Evolutionary conservation across 2,888 invertebrate species (phyloP).

Genomic region (Gastrophysa polygoni): DNA sequence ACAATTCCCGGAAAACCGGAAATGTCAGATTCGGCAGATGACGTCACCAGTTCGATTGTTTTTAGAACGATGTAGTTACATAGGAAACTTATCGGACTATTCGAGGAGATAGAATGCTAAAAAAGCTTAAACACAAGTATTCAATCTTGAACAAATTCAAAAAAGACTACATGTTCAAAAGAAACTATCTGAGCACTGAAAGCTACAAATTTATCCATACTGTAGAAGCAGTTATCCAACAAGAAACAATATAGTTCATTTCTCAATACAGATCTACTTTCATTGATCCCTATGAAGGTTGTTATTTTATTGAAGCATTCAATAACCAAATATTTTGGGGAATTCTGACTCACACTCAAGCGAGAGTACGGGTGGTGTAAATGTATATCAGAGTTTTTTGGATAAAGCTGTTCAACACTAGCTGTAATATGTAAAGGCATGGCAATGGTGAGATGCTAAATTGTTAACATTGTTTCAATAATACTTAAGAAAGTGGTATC

Average conservation of each 20-base stretch:
- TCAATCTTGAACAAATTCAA: not conserved
- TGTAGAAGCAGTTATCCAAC: slow-evolving; percentile 7
- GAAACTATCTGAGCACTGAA: slow-evolving; percentile 2
- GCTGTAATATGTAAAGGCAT: not conserved
- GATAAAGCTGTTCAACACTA: not conserved
- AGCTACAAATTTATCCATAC: slow-evolving; percentile 4
- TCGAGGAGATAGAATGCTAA: not conserved
- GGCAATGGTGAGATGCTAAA: slow-evolving; percentile 2
- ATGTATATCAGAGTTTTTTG: slow-evolving; percentile 4
- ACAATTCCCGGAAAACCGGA: too few species aligned
- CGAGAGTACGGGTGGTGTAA: slow-evolving; percentile 5
- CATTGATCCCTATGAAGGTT: slow-evolving; percentile 3
- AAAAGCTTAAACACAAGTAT: not conserved
- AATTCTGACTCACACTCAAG: slow-evolving; percentile 2
- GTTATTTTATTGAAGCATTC: slow-evolving; percentile 5
- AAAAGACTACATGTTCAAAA: not conserved
- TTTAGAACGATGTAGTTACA: too few species aligned
- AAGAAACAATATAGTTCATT: not conserved
- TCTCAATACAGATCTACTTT: slow-evolving; percentile 6
- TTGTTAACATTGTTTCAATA: slow-evolving; percentile 5
- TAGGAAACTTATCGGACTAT: too few species aligned
- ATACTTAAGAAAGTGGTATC: too few species aligned
- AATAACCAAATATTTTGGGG: slow-evolving; percentile 7
- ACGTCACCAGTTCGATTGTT: too few species aligned
- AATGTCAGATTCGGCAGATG: too few species aligned